These are phyloP conservation scores for Phoenicopterus ruber DNA, from an alignment of 2,113 vertebrate species.

Conservation along the genomic window DNA sequence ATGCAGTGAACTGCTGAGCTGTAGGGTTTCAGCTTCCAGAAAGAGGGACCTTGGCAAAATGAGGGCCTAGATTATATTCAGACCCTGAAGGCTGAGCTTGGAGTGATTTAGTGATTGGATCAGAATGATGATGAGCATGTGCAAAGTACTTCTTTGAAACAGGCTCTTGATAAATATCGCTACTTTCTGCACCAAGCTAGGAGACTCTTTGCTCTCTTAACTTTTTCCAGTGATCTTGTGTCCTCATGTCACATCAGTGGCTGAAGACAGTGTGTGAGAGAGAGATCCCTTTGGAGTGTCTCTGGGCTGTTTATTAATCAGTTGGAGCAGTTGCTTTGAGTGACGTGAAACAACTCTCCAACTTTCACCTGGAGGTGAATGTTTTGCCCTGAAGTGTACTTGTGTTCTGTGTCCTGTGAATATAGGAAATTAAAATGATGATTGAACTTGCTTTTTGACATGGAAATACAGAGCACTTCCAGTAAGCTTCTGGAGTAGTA, in stretches of 20 bases:
- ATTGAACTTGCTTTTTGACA: background rate
- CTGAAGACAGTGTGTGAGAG: background rate
- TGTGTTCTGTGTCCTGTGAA: background rate
- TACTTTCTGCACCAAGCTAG: background rate
- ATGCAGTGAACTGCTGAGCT: background rate
- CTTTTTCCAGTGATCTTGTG: rapidly evolving
- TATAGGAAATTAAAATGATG: background rate
- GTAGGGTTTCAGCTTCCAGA: background rate
- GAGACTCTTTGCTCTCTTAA: background rate
- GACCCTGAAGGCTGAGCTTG: background rate
- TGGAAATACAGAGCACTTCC: background rate
- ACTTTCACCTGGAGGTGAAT: background rate
- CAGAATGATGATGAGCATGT: background rate
- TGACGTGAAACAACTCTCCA: background rate
- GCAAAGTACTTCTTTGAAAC: background rate
- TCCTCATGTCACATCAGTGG: background rate
- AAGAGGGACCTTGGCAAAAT: background rate
- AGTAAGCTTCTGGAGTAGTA: background rate
- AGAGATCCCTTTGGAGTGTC: background rate
- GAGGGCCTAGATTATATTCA: background rate
- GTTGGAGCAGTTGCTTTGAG: background rate
- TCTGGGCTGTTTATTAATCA: background rate
- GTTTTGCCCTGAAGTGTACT: background rate
- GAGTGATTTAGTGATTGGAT: background rate
- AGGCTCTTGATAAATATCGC: background rate